Evolutionary conservation across 2,888 invertebrate species (phyloP), one percentile per base, ranked within the genome.

Genomic region (Mechanitis messenoides): DNA sequence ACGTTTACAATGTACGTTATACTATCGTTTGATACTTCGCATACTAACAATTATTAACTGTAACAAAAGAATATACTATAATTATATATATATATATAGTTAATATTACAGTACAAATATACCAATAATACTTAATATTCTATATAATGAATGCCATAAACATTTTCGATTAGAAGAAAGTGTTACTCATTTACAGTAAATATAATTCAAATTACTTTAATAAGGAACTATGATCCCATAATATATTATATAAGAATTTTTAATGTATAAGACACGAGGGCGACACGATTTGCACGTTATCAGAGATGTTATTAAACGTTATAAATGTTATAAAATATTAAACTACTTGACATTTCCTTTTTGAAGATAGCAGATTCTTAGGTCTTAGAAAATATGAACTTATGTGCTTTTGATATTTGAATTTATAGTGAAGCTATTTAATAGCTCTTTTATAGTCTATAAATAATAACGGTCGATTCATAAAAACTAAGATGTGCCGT

Each of bases 391-490:
- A 60, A 45, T 55, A 56, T 53, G 53, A 54, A 53, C 53, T 42
- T 38, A 46, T 50, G 56, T 56, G 33, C 58, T 53, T 57, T 63
- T 58, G 56, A 45, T 60, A 70, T 65, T 62, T 62, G 63, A 69
- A 69, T 71, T 69, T 74, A 73, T 72, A 68, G 71, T 68, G 64
- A 54, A 63, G 63, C 68, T 64, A 75, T 75, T 69, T 72, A 75
- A 71, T 67, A 70, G 63, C 65, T 63, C 63, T 68, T 69, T 73
- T 70, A 76, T 74, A 63, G 69, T 38, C 72, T 54, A 76, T 78
- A 76, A 78, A 77, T 76, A 75, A 78, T 73, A 74, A 70, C 65
- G 66, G 67, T 31, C 50, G 50, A 67, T 53, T 68, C 54, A 69
- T 74, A 69, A 61, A 76, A 73, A 69, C 65, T 70, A 62, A 50